phyloP scores from a whole-genome alignment of 2,113 vertebrate genomes.

The Halcyon senegalensis region DNA sequence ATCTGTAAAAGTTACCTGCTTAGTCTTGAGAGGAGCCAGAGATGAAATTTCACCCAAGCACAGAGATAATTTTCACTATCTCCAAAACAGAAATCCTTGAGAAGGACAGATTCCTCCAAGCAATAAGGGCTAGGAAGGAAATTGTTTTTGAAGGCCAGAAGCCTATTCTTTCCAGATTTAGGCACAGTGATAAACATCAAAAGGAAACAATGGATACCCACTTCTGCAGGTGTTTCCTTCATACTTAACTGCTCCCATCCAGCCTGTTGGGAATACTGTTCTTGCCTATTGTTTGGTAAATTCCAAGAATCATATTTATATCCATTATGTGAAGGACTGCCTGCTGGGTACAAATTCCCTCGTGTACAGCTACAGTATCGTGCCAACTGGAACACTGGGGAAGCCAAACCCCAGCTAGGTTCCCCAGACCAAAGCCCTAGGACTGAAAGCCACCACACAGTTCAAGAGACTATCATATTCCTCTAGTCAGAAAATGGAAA shows the following conservation, averaged over 20 bases:
- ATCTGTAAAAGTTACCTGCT: neutral
- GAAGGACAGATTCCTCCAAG: conserved; percentile 57
- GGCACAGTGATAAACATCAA: conserved; percentile 65
- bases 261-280: conserved; percentile 54
- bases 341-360: neutral
- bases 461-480: neutral
- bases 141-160: conserved; percentile 59
- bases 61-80: conserved; percentile 29
- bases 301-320: conserved; percentile 70
- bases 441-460: neutral
- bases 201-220: conserved; percentile 74
- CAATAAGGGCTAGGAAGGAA: conserved; percentile 68
- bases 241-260: conserved; percentile 45
- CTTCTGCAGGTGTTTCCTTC: conserved; percentile 72
- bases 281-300: conserved; percentile 64
- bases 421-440: neutral
- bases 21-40: neutral
- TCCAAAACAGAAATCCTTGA: conserved; percentile 42
- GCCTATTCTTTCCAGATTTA: conserved; percentile 71
- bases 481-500: neutral
- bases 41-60: conserved; percentile 41
- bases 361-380: neutral
- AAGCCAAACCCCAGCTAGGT: neutral
- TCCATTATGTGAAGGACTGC: conserved; percentile 2
- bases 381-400: conserved; percentile 27